A percentile compares a stretch with the other conserved stretches of the same genome.
phyloP scores from a whole-genome alignment of 1,140 invertebrate genomes.

The Mesaphorura yosii region DNA sequence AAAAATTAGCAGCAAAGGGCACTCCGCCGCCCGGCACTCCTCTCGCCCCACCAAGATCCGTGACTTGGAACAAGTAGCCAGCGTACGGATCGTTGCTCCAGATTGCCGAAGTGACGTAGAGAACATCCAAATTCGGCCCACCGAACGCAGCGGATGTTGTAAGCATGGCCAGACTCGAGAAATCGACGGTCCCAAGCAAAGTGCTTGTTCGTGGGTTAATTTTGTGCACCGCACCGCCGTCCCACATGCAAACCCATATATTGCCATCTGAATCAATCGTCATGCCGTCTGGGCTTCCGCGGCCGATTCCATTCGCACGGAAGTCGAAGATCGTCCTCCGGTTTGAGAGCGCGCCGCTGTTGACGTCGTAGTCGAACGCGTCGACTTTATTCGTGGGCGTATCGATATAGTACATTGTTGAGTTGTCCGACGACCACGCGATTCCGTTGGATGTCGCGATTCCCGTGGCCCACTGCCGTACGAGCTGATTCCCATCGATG shows the following conservation, averaged over 20 bases:
- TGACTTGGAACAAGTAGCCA: too few species aligned
- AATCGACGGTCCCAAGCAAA: constrained; percentile 34
- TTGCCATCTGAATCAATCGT: constrained; percentile 37
- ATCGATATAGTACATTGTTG: constrained; percentile 65
- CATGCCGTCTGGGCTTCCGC: constrained; percentile 39
- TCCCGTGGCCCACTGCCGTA: constrained; percentile 25
- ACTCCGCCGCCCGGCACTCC: too few species aligned
- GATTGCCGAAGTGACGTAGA: constrained; percentile 44
- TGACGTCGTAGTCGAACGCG: constrained; percentile 60
- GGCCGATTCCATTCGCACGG: constrained; percentile 18
- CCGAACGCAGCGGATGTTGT: constrained; percentile 50
- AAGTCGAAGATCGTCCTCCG: constrained; percentile 31
- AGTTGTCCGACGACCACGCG: constrained; percentile 57
- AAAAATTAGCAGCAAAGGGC: too few species aligned
- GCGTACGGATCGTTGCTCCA: too few species aligned
- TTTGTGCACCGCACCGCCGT: constrained; percentile 30
- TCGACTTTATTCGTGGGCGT: constrained; percentile 51
- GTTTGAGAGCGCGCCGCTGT: constrained; percentile 46
- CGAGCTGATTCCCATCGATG: background rate
- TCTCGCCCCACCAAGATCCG: too few species aligned
- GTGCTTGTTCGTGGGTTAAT: constrained; percentile 35
- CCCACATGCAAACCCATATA: constrained; percentile 36
- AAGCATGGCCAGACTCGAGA: constrained; percentile 36
- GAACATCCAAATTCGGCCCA: constrained; percentile 42
- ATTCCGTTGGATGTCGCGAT: constrained; percentile 70